phyloP scores from a whole-genome alignment of 2,113 vertebrate species.

The Halichoerus grypus region DNA sequence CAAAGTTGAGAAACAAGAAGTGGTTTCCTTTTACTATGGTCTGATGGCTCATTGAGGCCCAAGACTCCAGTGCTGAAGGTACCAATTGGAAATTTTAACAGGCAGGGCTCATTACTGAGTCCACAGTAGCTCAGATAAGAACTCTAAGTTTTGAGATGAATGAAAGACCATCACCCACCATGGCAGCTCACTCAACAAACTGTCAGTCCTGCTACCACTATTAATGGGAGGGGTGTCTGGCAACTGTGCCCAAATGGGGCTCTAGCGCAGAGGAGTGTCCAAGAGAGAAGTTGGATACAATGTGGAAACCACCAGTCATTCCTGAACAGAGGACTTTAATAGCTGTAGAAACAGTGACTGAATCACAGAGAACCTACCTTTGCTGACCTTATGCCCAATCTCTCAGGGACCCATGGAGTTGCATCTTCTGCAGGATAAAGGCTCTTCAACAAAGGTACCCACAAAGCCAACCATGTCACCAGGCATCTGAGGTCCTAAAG shows the following conservation, averaged over 20 bases:
- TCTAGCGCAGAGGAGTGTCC: neutral
- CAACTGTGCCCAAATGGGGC: neutral
- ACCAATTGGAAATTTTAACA: neutral
- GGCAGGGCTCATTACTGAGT: neutral
- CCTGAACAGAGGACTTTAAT: neutral
- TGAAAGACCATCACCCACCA: neutral
- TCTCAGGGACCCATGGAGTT: constrained; percentile 61
- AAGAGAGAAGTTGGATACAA: neutral
- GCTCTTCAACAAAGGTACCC: neutral
- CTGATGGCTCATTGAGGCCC: neutral
- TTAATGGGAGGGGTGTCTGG: neutral
- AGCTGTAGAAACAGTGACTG: neutral
- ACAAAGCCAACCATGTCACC: neutral
- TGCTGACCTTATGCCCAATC: neutral
- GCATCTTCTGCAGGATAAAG: constrained; percentile 54
- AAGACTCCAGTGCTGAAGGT: neutral
- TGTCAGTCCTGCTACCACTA: neutral
- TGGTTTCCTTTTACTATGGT: neutral
- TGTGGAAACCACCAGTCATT: neutral
- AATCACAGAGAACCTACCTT: neutral
- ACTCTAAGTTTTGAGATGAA: neutral
- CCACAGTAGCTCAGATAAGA: neutral
- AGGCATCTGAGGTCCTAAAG: constrained; percentile 56
- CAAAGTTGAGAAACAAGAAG: neutral
- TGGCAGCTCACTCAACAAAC: neutral